Conservation (phyloP, 2,888 invertebrate species). For the Scelioninae gen. 1 region DNA sequence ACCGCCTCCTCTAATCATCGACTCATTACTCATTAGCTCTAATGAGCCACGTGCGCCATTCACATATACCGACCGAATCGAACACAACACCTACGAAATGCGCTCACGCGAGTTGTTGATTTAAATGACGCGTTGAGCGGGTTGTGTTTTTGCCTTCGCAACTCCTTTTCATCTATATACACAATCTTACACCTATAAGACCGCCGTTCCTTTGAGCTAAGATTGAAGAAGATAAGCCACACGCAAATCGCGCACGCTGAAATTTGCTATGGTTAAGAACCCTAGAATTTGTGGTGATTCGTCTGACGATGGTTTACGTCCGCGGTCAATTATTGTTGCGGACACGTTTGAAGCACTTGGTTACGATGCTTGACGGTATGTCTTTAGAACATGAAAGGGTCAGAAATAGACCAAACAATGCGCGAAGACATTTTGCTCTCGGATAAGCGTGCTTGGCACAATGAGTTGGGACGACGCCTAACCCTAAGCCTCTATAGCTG, state of each 20-base stretch:
- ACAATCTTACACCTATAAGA: not conserved
- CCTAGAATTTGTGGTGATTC: not conserved
- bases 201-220: too few relatives aligned
- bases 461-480: constrained; percentile 66
- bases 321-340: not conserved
- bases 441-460: not conserved
- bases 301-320: too few relatives aligned
- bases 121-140: constrained; percentile 47
- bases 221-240: too few relatives aligned
- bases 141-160: not conserved
- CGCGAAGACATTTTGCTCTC: not conserved
- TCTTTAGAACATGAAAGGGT: constrained; percentile 19
- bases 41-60: constrained; percentile 83
- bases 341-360: not conserved
- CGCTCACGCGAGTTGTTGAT: constrained; percentile 65
- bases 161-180: too few relatives aligned
- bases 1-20: constrained; percentile 84
- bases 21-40: constrained; percentile 84
- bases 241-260: too few relatives aligned
- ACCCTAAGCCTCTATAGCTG: constrained; percentile 54
- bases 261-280: too few relatives aligned
- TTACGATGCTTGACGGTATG: not conserved
- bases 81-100: constrained; percentile 69
- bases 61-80: constrained; percentile 64
- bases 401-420: constrained; percentile 36